These are phyloP conservation scores for Drosophila vallismaia DNA, from an alignment of 2,888 invertebrate species.

Conservation along the genomic window DNA sequence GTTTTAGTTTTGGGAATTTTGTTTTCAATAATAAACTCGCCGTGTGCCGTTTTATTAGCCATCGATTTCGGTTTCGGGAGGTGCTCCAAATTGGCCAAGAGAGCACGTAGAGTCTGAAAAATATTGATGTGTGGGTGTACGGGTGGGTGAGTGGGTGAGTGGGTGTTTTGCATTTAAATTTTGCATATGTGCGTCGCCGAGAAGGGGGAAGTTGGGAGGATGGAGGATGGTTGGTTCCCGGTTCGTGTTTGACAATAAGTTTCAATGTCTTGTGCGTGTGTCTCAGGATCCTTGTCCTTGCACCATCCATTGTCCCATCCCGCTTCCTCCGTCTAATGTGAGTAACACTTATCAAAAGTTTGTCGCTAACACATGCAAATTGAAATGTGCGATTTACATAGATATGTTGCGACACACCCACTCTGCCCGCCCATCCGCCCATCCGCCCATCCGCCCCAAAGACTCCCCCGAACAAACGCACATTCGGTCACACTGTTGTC, in stretches of 20 bases:
- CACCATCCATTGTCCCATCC: not conserved
- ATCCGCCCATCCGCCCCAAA: too few relatives aligned
- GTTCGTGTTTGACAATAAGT: slow-evolving; percentile 72
- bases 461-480: slow-evolving; percentile 21
- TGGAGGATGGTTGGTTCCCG: slow-evolving; percentile 33
- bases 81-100: slow-evolving; percentile 6
- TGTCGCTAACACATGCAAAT: slow-evolving; percentile 79
- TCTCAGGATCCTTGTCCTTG: slow-evolving; percentile 12
- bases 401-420: slow-evolving; percentile 22
- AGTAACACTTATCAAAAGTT: slow-evolving; percentile 79
- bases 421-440: not conserved
- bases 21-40: slow-evolving; percentile 22
- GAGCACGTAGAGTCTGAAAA: slow-evolving; percentile 54
- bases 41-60: slow-evolving; percentile 27
- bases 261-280: slow-evolving; percentile 56
- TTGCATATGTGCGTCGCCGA: slow-evolving; percentile 13
- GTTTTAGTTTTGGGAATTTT: slow-evolving; percentile 1
- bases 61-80: slow-evolving; percentile 18
- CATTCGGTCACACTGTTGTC: slow-evolving; percentile 41
- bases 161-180: slow-evolving; percentile 24
- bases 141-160: slow-evolving; percentile 2
- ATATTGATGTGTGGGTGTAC: slow-evolving; percentile 26
- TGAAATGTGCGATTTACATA: slow-evolving; percentile 73
- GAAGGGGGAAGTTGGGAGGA: not conserved
- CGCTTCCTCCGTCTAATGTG: slow-evolving; percentile 58